These are phyloP conservation scores for Athrips mouffetella DNA, from an alignment of 2,888 invertebrate genomes.

Conservation along the genomic window DNA sequence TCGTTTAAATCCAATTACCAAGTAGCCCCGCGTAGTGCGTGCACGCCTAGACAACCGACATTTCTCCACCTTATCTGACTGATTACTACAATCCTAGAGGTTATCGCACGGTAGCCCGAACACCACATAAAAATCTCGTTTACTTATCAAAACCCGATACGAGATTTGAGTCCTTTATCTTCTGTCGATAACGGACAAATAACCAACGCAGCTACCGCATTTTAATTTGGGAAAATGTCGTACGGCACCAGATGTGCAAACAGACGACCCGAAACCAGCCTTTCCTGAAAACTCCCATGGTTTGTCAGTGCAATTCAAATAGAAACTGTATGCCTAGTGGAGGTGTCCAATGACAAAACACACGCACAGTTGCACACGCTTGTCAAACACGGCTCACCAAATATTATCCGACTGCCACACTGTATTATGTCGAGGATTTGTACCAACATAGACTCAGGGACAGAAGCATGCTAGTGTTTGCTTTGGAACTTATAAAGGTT, in stretches of 20 bases:
- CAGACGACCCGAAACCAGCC: slow-evolving; percentile 36
- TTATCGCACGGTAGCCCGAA: slow-evolving; percentile 66
- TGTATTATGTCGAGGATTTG: slow-evolving; percentile 67
- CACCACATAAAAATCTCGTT: slow-evolving; percentile 49
- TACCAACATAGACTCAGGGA: slow-evolving; percentile 53
- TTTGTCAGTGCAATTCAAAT: slow-evolving; percentile 60
- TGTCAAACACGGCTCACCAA: slow-evolving; percentile 70
- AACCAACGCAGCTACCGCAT: slow-evolving; percentile 42
- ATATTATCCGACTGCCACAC: slow-evolving; percentile 66
- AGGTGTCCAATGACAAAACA: slow-evolving; percentile 74
- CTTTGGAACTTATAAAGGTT: slow-evolving; percentile 57
- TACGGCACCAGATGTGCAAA: slow-evolving; percentile 44
- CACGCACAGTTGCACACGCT: slow-evolving; percentile 71
- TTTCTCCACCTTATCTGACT: slow-evolving; percentile 56
- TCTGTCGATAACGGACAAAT: slow-evolving; percentile 50
- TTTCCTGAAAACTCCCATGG: slow-evolving; percentile 56
- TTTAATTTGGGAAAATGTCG: slow-evolving; percentile 27
- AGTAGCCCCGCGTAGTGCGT: slow-evolving; percentile 59
- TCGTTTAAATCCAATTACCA: slow-evolving; percentile 53
- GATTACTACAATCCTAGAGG: slow-evolving; percentile 58
- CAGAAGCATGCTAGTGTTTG: slow-evolving; percentile 60
- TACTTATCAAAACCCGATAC: slow-evolving; percentile 56
- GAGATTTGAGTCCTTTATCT: slow-evolving; percentile 52
- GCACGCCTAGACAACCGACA: slow-evolving; percentile 36
- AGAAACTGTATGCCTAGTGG: slow-evolving; percentile 62